These are phyloP conservation scores for Chloroclysta siterata DNA, from an alignment of 2,888 invertebrate genomes.

Conservation along the genomic window DNA sequence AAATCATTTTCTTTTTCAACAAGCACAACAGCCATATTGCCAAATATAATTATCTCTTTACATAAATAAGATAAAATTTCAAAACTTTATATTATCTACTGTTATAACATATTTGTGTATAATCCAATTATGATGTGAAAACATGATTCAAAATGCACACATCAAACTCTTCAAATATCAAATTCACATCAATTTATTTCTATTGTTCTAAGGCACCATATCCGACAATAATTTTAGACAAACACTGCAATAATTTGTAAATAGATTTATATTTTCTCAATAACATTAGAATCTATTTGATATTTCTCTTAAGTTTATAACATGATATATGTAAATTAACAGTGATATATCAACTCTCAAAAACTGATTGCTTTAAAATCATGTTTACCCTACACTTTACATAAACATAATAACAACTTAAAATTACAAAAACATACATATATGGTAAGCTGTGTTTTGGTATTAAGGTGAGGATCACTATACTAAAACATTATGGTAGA, in stretches of 20 bases:
- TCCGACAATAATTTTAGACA: slow-evolving; percentile 70
- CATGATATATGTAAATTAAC: slow-evolving; percentile 71
- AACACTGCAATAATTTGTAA: slow-evolving; percentile 65
- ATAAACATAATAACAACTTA: slow-evolving; percentile 75
- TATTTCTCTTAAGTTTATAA: slow-evolving; percentile 65
- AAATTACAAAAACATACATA: slow-evolving; percentile 75
- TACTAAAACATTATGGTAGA: slow-evolving; percentile 53
- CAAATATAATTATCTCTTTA: slow-evolving; percentile 50
- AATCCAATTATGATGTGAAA: slow-evolving; percentile 50
- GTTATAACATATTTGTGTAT: slow-evolving; percentile 34
- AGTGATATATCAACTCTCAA: slow-evolving; percentile 74
- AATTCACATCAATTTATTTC: slow-evolving; percentile 51
- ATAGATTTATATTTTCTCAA: slow-evolving; percentile 65
- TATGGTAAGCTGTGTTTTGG: slow-evolving; percentile 84
- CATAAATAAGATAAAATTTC: slow-evolving; percentile 41
- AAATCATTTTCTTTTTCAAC: slow-evolving; percentile 68
- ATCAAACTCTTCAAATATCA: slow-evolving; percentile 56
- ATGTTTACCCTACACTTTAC: slow-evolving; percentile 74
- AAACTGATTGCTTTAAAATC: slow-evolving; percentile 69
- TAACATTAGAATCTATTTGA: slow-evolving; percentile 56
- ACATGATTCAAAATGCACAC: slow-evolving; percentile 66
- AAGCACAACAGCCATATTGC: slow-evolving; percentile 79
- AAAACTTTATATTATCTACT: slow-evolving; percentile 45
- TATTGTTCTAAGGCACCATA: slow-evolving; percentile 83
- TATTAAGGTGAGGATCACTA: slow-evolving; percentile 83